A percentile compares a stretch with the other conserved stretches of the same genome.
These are phyloP conservation scores for Myocastor coypus DNA, from an alignment of 2,113 vertebrate species.

Conservation along the genomic window DNA sequence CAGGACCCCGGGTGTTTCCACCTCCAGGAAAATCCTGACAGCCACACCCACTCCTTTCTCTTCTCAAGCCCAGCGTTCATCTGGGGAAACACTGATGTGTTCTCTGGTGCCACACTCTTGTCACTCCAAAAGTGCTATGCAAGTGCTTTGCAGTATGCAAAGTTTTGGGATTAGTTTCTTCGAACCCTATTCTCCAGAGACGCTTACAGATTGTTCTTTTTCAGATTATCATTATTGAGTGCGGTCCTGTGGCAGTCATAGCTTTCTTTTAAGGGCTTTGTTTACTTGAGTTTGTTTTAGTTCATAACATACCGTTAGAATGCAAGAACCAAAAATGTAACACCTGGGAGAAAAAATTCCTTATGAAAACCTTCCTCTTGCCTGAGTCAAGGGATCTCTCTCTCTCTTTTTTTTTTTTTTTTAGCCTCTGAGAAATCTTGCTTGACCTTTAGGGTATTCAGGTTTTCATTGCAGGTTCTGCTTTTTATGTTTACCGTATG, in stretches of 20 bases:
- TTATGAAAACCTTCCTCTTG: neutral
- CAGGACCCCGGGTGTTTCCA: neutral
- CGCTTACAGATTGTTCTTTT: neutral
- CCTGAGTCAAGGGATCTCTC: rapidly evolving
- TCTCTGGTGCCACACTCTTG: neutral
- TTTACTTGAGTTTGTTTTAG: neutral
- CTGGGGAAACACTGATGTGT: rapidly evolving
- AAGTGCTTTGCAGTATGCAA: neutral
- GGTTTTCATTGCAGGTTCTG: neutral
- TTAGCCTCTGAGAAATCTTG: neutral
- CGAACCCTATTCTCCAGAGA: neutral
- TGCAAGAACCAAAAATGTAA: neutral
- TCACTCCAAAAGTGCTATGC: neutral
- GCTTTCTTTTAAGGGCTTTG: neutral
- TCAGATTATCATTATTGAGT: neutral
- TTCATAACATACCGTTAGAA: neutral
- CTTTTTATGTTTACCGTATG: neutral
- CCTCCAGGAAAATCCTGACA: neutral
- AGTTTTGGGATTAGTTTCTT: neutral
- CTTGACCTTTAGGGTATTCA: neutral
- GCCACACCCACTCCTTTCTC: neutral
- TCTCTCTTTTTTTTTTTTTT: too few relatives aligned
- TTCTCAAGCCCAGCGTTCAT: neutral
- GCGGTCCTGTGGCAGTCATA: neutral
- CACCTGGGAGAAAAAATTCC: neutral